Evolutionary conservation across 2,888 invertebrate species (phyloP).

Genomic region (Drosophila emarginata): DNA sequence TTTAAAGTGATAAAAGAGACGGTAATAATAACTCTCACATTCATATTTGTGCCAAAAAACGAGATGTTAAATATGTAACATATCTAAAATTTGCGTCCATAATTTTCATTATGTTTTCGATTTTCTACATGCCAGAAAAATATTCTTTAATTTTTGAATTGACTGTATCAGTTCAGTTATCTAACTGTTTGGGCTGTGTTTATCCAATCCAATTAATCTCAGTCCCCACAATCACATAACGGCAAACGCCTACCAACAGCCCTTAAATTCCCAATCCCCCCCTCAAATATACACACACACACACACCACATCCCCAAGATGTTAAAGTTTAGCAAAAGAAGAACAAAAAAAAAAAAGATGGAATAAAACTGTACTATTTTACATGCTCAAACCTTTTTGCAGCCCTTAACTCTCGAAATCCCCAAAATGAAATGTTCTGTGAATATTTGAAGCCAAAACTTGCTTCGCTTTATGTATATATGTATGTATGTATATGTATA

Average conservation of each 20-base stretch:
- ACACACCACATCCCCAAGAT: constrained; percentile 31
- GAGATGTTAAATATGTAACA: too few relatives aligned
- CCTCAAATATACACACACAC: neutral
- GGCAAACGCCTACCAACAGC: constrained; percentile 59
- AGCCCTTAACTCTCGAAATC: constrained; percentile 58
- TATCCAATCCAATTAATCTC: constrained; percentile 42
- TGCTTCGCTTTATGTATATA: constrained; percentile 31
- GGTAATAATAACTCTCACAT: too few relatives aligned
- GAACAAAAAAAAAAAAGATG: neutral
- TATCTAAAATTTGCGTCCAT: too few relatives aligned
- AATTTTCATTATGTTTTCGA: too few relatives aligned
- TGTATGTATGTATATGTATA: constrained; percentile 21
- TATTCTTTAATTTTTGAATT: neutral
- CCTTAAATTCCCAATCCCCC: constrained; percentile 42
- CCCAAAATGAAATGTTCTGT: constrained; percentile 23
- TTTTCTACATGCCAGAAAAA: neutral
- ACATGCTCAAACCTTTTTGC: constrained; percentile 69
- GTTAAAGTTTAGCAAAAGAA: constrained; percentile 48
- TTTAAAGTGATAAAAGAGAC: too few relatives aligned
- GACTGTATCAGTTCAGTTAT: constrained; percentile 8
- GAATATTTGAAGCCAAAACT: constrained; percentile 44
- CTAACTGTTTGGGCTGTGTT: constrained; percentile 26
- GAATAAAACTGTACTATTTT: constrained; percentile 64
- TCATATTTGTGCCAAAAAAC: too few relatives aligned
- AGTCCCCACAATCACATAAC: constrained; percentile 28